A percentile compares a stretch with the other conserved stretches of the same genome.
phyloP scores from a whole-genome alignment of 2,113 vertebrate species.

The Gymnobelideus leadbeateri region DNA sequence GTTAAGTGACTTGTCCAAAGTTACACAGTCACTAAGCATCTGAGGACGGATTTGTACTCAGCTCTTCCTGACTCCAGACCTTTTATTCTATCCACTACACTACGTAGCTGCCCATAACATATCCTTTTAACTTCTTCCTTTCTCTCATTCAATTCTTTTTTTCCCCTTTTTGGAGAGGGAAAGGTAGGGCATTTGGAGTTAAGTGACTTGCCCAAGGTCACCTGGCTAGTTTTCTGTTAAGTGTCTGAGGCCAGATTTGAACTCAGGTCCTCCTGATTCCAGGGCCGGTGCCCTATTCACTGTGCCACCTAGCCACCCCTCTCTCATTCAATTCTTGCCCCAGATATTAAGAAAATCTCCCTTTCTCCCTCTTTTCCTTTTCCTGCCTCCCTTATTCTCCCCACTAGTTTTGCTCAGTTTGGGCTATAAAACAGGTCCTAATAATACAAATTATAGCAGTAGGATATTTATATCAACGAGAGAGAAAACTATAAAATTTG shows the following conservation, averaged over 20 bases:
- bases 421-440: constrained; percentile 20
- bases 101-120: background rate
- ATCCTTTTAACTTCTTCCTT: background rate
- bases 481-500: background rate
- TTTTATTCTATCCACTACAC: background rate
- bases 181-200: too few relatives aligned
- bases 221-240: too few relatives aligned
- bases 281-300: background rate
- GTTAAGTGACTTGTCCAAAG: too few relatives aligned
- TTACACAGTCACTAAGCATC: background rate
- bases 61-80: background rate
- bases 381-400: background rate
- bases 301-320: background rate
- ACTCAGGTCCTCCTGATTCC: background rate
- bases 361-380: background rate
- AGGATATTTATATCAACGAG: background rate
- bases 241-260: background rate
- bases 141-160: constrained; percentile 6
- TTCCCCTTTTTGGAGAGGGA: too few relatives aligned
- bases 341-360: background rate
- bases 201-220: too few relatives aligned
- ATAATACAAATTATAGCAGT: background rate
- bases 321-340: constrained; percentile 10
- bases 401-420: constrained; percentile 6
- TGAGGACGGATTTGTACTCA: background rate